These are phyloP conservation scores for Sinocyclocheilus anophthalmus DNA, from an alignment of 2,113 vertebrate species.

Conservation along the genomic window DNA sequence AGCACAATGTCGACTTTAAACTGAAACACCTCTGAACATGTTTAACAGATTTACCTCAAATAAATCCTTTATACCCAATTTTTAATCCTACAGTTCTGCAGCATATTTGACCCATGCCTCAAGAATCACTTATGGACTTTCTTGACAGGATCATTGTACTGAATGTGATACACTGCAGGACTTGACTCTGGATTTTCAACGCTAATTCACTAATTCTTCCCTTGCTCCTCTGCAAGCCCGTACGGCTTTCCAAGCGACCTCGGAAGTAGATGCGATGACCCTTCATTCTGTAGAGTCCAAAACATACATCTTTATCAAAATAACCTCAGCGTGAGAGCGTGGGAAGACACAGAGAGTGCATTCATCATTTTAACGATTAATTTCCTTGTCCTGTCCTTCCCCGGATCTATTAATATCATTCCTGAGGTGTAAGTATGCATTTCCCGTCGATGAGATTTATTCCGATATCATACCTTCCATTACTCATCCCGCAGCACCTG, in stretches of 20 bases:
- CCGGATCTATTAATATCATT: constrained; percentile 77
- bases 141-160: background rate
- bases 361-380: constrained; percentile 79
- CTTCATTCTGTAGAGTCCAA: constrained; percentile 70
- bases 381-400: constrained; percentile 74
- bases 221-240: background rate
- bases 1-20: background rate
- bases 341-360: constrained; percentile 73
- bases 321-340: constrained; percentile 75
- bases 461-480: constrained; percentile 78
- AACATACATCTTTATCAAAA: constrained; percentile 78
- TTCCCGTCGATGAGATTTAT: constrained; percentile 76
- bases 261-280: constrained; percentile 75
- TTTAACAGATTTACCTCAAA: background rate
- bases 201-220: constrained; percentile 8
- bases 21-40: background rate
- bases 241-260: constrained; percentile 42
- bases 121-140: background rate
- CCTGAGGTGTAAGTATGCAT: constrained; percentile 60
- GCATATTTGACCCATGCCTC: background rate
- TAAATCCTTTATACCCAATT: background rate
- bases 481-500: constrained; percentile 70
- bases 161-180: background rate
- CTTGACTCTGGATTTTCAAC: constrained; percentile 30
- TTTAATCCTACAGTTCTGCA: too few species aligned